Percentiles rank a stretch among this genome's conserved stretches.
phyloP scores from a whole-genome alignment of 2,888 invertebrate genomes.

The Lomographa bimaculata region DNA sequence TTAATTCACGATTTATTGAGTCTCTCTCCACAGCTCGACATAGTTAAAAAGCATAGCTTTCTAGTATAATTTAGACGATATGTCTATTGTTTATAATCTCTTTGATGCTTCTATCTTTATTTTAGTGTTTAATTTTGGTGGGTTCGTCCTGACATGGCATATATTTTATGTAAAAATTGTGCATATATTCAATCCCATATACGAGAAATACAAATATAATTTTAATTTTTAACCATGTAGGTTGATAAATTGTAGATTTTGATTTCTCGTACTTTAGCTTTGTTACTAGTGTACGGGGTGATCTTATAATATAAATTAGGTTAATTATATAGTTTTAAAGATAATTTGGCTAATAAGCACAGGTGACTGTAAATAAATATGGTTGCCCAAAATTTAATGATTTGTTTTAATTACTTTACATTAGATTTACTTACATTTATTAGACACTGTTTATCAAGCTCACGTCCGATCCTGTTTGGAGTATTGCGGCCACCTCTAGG shows the following conservation, averaged over 20 bases:
- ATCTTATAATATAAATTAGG: conserved; percentile 38
- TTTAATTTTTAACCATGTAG: conserved; percentile 14
- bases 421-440: no score
- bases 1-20: conserved; percentile 1
- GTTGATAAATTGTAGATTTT: conserved; percentile 27
- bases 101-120: conserved; percentile 40
- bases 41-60: conserved; percentile 38
- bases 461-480: no score
- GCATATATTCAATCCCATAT: conserved; percentile 27
- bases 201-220: conserved; percentile 24
- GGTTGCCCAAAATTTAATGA: conserved; percentile 25
- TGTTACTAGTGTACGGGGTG: conserved; percentile 29
- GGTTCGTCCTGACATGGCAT: conserved; percentile 30
- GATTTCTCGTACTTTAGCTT: conserved; percentile 25
- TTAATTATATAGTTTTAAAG: conserved; percentile 44
- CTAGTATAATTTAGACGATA: conserved; percentile 34
- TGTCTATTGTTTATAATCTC: conserved; percentile 46
- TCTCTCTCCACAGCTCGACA: background rate
- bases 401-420: conserved; percentile 27
- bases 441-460: no score
- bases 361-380: conserved; percentile 40
- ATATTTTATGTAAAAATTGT: conserved; percentile 44
- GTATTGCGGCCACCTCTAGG: no score
- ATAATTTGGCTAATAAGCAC: conserved; percentile 46
- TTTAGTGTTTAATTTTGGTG: conserved; percentile 36